phyloP scores from a whole-genome alignment of 37 sponge, comb jelly and placozoan genomes.

The Halichondria panicea region DNA sequence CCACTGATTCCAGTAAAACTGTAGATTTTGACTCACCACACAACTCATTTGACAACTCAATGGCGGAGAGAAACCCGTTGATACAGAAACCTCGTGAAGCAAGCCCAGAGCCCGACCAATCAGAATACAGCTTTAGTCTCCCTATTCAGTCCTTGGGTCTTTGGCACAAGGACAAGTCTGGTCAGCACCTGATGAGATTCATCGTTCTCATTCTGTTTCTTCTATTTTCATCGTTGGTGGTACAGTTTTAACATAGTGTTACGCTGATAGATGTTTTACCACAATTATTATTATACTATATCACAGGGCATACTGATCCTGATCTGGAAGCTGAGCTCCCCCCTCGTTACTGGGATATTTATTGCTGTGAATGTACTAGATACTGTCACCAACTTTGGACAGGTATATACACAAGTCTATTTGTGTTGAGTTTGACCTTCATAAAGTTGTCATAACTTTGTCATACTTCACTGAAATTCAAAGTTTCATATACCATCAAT shows the following conservation, averaged over 20 bases:
- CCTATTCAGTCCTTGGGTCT: neutral
- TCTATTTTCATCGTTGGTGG: conserved; percentile 42
- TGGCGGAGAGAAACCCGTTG: too few species aligned
- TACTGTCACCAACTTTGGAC: conserved; percentile 58
- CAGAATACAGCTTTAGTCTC: too few species aligned
- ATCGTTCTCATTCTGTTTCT: conserved; percentile 32
- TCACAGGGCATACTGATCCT: conserved; percentile 49
- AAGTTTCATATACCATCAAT: too few species aligned
- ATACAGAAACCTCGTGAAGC: too few species aligned
- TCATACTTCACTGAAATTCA: too few species aligned
- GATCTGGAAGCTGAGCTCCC: conserved; percentile 36
- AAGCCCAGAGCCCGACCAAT: too few species aligned
- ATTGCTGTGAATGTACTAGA: conserved; percentile 56
- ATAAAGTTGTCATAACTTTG: too few species aligned
- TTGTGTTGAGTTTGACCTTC: too few species aligned
- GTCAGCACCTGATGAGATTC: conserved; percentile 35
- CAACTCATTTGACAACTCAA: too few species aligned
- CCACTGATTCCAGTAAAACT: too few species aligned
- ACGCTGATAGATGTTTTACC: neutral
- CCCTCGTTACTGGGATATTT: conserved; percentile 38
- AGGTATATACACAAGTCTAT: conserved; percentile 26
- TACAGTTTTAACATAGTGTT: conserved; percentile 4
- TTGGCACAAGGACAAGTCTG: conserved; percentile 29
- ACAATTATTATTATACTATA: neutral
- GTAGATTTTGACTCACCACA: too few species aligned